Evolutionary conservation across 2,888 invertebrate genomes (phyloP).

Genomic region (Linnaemya vulpina): DNA sequence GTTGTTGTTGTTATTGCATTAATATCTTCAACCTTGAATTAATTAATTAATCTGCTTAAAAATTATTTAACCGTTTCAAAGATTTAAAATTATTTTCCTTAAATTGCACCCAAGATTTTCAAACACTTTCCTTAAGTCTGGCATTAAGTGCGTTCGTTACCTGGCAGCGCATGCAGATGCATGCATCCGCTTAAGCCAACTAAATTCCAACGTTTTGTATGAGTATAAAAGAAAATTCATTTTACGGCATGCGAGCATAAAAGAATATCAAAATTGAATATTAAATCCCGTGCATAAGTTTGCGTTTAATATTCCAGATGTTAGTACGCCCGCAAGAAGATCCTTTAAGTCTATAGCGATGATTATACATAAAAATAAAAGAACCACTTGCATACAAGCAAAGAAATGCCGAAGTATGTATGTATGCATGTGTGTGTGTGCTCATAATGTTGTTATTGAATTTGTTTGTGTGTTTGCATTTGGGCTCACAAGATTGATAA

Average conservation of each 20-base stretch:
- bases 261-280: constrained; percentile 26
- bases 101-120: neutral
- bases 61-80: neutral
- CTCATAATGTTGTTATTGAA: constrained; percentile 10
- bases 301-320: constrained; percentile 55
- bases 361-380: constrained; percentile 49
- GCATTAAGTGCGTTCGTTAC: no score
- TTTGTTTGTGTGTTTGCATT: constrained; percentile 9
- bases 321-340: constrained; percentile 52
- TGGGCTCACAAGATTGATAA: constrained; percentile 42
- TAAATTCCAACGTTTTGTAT: neutral
- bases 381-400: neutral
- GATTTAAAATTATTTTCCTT: neutral
- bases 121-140: neutral
- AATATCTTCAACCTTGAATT: no score
- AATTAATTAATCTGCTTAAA: no score
- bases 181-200: neutral
- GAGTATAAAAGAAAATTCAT: constrained; percentile 11
- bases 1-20: no score
- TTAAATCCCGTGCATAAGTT: constrained; percentile 3
- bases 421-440: neutral
- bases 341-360: constrained; percentile 59
- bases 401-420: neutral
- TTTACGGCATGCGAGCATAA: constrained; percentile 21
- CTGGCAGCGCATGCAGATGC: neutral